Conservation (phyloP, 2,113 vertebrate species). For the Osmerus eperlanus region DNA sequence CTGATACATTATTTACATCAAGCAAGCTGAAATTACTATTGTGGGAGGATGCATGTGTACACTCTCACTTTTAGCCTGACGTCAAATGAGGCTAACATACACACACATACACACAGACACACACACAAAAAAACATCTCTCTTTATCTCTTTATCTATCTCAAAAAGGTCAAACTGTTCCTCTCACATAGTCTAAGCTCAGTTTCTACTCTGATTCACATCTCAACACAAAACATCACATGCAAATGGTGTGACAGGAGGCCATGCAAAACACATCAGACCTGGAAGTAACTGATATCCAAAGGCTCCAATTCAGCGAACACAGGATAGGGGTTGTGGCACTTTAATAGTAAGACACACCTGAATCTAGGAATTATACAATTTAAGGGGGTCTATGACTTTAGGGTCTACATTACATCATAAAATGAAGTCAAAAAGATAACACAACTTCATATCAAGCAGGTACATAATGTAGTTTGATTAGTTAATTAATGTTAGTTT, state of each 20-base stretch:
- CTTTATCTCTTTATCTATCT: neutral
- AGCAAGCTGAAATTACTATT: no score
- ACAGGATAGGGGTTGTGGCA: neutral
- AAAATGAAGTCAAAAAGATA: no score
- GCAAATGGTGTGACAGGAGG: conserved; percentile 52
- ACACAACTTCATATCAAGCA: no score
- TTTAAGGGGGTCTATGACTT: no score
- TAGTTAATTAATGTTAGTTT: no score
- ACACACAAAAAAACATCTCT: neutral
- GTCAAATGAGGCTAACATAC: neutral
- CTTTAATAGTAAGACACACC: conserved; percentile 11
- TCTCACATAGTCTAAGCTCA: conserved; percentile 21
- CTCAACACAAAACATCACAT: conserved; percentile 36
- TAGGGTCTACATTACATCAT: no score
- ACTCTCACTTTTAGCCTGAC: neutral
- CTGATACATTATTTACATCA: neutral
- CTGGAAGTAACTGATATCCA: conserved; percentile 11
- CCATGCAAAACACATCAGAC: conserved; percentile 59
- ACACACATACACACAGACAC: conserved; percentile 12
- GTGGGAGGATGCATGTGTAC: neutral
- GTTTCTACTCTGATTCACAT: conserved; percentile 44
- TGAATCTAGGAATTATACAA: neutral
- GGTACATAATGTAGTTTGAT: no score
- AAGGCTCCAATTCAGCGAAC: conserved; percentile 11
- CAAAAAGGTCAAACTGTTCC: conserved; percentile 25